Percentiles rank a stretch among this genome's conserved stretches.
Evolutionary conservation across 2,888 invertebrate genomes (phyloP).

Genomic region (Eupelmus urozonus): DNA sequence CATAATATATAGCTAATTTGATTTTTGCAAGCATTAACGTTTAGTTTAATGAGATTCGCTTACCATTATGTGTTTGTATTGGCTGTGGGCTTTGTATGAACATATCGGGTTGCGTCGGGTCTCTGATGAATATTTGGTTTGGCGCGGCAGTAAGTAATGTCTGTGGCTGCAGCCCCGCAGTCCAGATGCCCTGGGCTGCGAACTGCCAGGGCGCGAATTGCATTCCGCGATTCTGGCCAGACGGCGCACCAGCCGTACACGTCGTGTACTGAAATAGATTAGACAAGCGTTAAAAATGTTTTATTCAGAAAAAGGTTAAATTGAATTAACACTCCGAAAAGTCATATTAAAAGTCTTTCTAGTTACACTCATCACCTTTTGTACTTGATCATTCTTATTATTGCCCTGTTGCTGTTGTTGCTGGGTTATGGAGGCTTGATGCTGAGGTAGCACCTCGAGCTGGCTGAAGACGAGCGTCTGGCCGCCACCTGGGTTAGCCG

Average conservation of each 20-base stretch:
- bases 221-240: constrained; percentile 79
- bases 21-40: not conserved
- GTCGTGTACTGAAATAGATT: constrained; percentile 73
- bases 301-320: no score
- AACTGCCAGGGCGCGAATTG: constrained; percentile 90
- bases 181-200: constrained; percentile 87
- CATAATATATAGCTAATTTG: not conserved
- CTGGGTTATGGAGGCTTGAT: constrained; percentile 70
- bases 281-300: no score
- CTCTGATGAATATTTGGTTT: constrained; percentile 90
- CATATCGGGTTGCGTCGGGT: constrained; percentile 88
- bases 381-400: constrained; percentile 74
- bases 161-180: constrained; percentile 83
- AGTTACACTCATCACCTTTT: constrained; percentile 69
- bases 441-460: constrained; percentile 82
- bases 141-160: constrained; percentile 83
- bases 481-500: constrained; percentile 81
- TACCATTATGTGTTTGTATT: constrained; percentile 84
- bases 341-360: no score
- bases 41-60: constrained; percentile 69
- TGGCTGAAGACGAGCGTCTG: constrained; percentile 89
- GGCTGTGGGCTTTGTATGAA: constrained; percentile 89
- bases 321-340: no score
- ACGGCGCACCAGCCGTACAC: constrained; percentile 73
- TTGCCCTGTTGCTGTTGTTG: constrained; percentile 74